Evolutionary conservation across 2,888 invertebrate species (phyloP).

Genomic region (Acronicta psi): DNA sequence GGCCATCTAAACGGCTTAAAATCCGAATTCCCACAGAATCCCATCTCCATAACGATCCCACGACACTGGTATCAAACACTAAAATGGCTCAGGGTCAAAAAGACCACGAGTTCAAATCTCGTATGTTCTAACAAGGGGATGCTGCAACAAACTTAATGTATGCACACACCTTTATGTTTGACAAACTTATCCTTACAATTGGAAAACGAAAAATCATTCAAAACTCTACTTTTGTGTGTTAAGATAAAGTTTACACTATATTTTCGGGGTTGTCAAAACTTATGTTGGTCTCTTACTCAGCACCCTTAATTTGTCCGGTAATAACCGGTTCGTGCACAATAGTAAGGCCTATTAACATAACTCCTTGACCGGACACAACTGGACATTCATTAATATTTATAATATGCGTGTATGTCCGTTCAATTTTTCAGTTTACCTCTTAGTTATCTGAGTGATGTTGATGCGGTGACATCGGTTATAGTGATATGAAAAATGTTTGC

Average conservation of each 20-base stretch:
- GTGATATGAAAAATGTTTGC: conserved; percentile 34
- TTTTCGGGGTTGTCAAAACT: conserved; percentile 4
- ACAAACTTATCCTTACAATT: conserved; percentile 52
- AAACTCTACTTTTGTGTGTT: conserved; percentile 56
- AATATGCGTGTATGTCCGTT: conserved; percentile 62
- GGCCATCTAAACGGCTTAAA: conserved; percentile 14
- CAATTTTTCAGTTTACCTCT: conserved; percentile 59
- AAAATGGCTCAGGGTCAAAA: conserved; percentile 80
- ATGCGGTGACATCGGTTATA: conserved; percentile 50
- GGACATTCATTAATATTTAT: conserved; percentile 87
- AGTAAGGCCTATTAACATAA: conserved; percentile 83
- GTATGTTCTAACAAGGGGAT: conserved; percentile 71
- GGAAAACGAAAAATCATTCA: conserved; percentile 24
- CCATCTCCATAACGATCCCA: conserved; percentile 73
- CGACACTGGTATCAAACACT: conserved; percentile 74
- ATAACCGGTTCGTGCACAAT: conserved; percentile 84
- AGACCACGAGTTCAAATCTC: conserved; percentile 81
- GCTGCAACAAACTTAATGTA: conserved; percentile 84
- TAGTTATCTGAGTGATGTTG: conserved; percentile 73
- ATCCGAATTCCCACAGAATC: conserved; percentile 80
- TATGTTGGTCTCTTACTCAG: conserved; percentile 65
- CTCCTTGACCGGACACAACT: conserved; percentile 85
- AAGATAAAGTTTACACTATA: conserved; percentile 23
- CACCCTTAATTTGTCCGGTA: conserved; percentile 83
- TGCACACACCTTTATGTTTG: conserved; percentile 84